Evolutionary conservation across 2,888 invertebrate genomes (phyloP).

Genomic region (Nemurella pictetii): DNA sequence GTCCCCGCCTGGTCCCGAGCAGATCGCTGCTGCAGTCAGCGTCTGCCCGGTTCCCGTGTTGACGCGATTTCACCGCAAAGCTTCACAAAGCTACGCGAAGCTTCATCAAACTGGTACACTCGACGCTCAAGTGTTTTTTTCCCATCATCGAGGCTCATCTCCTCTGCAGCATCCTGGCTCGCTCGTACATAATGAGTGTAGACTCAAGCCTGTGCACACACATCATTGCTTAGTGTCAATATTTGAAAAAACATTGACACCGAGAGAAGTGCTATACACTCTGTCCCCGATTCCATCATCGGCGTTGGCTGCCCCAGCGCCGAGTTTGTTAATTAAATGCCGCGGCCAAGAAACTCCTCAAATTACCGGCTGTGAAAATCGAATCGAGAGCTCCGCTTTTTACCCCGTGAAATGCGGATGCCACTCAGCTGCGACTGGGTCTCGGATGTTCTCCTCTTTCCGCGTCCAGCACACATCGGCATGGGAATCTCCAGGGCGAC

Average conservation of each 20-base stretch:
- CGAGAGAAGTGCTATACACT: neutral
- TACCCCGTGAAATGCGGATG: neutral
- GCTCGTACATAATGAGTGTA: neutral
- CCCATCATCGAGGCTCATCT: neutral
- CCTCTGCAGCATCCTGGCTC: neutral
- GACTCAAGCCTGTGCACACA: neutral
- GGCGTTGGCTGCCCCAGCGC: neutral
- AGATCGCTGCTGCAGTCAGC: neutral
- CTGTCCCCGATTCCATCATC: neutral
- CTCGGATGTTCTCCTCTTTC: neutral
- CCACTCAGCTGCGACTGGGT: neutral
- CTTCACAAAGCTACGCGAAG: neutral
- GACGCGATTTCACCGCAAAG: neutral
- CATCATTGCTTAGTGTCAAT: neutral
- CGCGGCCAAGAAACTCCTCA: neutral
- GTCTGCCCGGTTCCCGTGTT: neutral
- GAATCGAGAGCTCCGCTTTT: neutral
- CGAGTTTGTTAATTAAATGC: neutral
- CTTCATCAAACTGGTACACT: neutral
- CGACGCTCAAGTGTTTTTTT: neutral
- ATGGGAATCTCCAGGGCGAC: neutral
- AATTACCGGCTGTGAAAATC: neutral
- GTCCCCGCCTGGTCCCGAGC: neutral
- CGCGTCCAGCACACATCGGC: neutral
- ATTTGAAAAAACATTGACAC: neutral